Evolutionary conservation across 2,113 vertebrate genomes (phyloP).

Genomic region (Aptenodytes patagonicus): DNA sequence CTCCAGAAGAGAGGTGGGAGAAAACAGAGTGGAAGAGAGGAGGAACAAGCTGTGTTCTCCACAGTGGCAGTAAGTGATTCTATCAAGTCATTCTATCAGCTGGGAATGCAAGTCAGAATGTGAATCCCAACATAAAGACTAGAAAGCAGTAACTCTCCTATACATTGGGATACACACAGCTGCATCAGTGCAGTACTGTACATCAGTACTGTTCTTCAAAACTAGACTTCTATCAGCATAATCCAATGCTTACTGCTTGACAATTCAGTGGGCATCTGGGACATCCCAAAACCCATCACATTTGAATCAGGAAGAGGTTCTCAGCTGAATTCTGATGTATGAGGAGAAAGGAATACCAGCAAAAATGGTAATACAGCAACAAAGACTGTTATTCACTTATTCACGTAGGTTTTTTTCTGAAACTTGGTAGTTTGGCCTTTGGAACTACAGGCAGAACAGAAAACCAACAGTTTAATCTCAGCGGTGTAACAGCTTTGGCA

Average conservation of each 20-base stretch:
- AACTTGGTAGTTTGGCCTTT: not conserved
- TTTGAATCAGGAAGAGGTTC: not conserved
- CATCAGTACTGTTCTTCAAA: not conserved
- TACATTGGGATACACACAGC: not conserved
- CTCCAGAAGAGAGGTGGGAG: not conserved
- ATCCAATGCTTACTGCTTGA: not conserved
- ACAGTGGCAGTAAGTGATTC: not conserved
- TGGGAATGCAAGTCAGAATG: not conserved
- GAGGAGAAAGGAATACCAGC: not conserved
- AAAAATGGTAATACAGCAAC: not conserved
- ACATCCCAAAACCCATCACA: not conserved
- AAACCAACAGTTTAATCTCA: not conserved
- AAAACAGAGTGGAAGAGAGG: not conserved
- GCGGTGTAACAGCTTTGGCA: not conserved
- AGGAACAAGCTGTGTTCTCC: not conserved
- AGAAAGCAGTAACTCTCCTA: not conserved
- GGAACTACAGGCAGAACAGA: not conserved
- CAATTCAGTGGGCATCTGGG: not conserved
- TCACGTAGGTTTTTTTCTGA: not conserved
- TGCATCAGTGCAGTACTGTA: not conserved
- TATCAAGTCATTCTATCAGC: not conserved
- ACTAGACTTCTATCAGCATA: not conserved
- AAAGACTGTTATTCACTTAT: not conserved
- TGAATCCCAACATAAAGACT: not conserved
- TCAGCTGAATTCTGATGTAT: not conserved